These are phyloP conservation scores for Plagodis pulveraria DNA, from an alignment of 2,888 invertebrate species.

Conservation along the genomic window DNA sequence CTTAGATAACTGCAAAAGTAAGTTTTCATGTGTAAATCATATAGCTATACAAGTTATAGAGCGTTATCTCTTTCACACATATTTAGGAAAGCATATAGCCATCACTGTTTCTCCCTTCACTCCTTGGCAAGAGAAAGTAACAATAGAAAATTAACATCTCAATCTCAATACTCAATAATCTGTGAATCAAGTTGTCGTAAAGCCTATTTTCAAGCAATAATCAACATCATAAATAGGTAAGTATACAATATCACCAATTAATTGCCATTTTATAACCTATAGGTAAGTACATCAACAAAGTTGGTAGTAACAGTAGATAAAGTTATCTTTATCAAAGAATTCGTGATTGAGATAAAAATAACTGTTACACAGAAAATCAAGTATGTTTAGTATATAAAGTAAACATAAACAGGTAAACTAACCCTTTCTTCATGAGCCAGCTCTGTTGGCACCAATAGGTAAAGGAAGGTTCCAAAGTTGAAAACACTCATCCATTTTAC, in stretches of 20 bases:
- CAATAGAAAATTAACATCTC: slow-evolving; percentile 80
- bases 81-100: slow-evolving; percentile 43
- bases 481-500: slow-evolving; percentile 82
- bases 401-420: slow-evolving; percentile 81
- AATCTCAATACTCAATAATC: slow-evolving; percentile 63
- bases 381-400: slow-evolving; percentile 50
- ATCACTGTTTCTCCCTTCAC: slow-evolving; percentile 79
- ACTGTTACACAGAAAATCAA: slow-evolving; percentile 46
- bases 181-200: slow-evolving; percentile 14
- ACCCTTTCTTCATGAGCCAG: slow-evolving; percentile 85
- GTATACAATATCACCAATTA: slow-evolving; percentile 3
- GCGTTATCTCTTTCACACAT: slow-evolving; percentile 64
- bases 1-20: slow-evolving; percentile 50
- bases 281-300: slow-evolving; percentile 39
- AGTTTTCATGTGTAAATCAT: slow-evolving; percentile 55
- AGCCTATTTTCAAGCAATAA: neutral
- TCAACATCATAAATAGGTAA: neutral
- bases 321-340: slow-evolving; percentile 41
- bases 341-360: slow-evolving; percentile 54
- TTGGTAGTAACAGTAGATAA: slow-evolving; percentile 43
- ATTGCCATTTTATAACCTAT: slow-evolving; percentile 65
- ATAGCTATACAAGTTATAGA: slow-evolving; percentile 51
- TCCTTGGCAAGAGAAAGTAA: slow-evolving; percentile 82
- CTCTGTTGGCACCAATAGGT: slow-evolving; percentile 78
- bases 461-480: slow-evolving; percentile 74